phyloP scores from a whole-genome alignment of 2,888 invertebrate genomes.

The Diarsia mendica region DNA sequence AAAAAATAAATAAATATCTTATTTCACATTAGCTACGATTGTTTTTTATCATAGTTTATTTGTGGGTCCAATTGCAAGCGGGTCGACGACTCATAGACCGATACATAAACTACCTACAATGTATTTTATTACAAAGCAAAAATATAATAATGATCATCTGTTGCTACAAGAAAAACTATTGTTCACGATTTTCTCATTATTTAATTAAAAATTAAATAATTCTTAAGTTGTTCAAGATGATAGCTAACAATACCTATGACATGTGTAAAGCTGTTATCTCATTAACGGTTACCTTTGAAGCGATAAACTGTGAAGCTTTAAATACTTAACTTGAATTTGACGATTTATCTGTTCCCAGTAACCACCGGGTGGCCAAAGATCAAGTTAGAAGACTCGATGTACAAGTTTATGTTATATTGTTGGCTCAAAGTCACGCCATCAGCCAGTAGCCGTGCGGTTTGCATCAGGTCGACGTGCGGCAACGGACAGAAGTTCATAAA shows the following conservation, averaged over 20 bases:
- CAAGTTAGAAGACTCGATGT: conserved; percentile 6
- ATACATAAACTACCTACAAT: not conserved
- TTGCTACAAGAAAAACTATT: not conserved
- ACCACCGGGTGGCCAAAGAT: conserved; percentile 39
- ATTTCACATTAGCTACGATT: no score
- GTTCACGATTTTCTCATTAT: no score
- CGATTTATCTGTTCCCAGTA: conserved; percentile 59
- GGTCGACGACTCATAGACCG: no score
- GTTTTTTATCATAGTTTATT: no score
- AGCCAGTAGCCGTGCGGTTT: no score
- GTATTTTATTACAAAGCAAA: not conserved
- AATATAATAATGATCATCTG: not conserved
- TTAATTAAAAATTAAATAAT: not conserved
- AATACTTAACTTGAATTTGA: conserved; percentile 57
- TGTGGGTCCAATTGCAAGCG: no score
- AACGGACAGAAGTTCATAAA: no score
- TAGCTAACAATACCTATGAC: conserved; percentile 9
- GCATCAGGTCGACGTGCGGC: no score
- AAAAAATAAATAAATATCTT: no score
- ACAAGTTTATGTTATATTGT: no score
- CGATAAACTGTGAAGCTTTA: conserved; percentile 55
- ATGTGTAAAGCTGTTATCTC: conserved; percentile 54
- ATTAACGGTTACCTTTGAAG: conserved; percentile 42
- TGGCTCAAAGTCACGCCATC: no score
- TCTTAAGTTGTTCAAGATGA: not conserved